Evolutionary conservation across 2,888 invertebrate species (phyloP).

Genomic region (Caenorhabditis afra): DNA sequence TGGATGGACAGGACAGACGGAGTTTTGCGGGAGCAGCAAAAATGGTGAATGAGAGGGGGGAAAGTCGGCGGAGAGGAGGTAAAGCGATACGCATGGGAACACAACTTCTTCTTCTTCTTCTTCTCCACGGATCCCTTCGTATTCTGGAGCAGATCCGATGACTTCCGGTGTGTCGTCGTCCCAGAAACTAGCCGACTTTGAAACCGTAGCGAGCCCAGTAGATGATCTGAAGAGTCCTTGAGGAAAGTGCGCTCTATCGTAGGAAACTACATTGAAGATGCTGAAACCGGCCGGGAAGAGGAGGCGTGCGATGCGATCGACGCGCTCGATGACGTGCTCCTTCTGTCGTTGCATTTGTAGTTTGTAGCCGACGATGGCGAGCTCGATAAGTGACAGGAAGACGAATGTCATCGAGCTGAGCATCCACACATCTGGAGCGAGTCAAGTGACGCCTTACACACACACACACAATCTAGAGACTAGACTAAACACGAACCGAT

Average conservation of each 20-base stretch:
- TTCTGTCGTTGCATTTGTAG: conserved; percentile 40
- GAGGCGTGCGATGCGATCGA: conserved; percentile 61
- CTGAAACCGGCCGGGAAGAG: conserved; percentile 68
- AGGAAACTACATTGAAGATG: conserved; percentile 63
- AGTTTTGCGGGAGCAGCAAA: conserved; percentile 38
- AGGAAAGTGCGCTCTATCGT: background rate
- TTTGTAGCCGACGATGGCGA: conserved; percentile 68
- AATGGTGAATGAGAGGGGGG: conserved; percentile 40
- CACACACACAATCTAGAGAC: background rate
- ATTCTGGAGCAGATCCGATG: background rate
- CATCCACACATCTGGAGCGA: conserved; percentile 71
- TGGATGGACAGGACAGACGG: background rate
- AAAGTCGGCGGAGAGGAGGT: conserved; percentile 23
- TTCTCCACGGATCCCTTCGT: too few relatives aligned
- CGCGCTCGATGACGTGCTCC: conserved; percentile 44
- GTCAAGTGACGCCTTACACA: background rate
- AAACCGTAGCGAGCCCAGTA: conserved; percentile 67
- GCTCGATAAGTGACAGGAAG: conserved; percentile 70
- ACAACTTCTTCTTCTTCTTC: conserved; percentile 24
- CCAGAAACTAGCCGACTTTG: conserved; percentile 45
- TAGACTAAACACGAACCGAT: conserved; percentile 58
- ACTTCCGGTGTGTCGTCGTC: too few relatives aligned
- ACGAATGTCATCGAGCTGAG: conserved; percentile 73
- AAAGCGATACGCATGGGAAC: conserved; percentile 55
- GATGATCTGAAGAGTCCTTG: conserved; percentile 60